phyloP scores from a whole-genome alignment of 2,888 invertebrate species.

The Macrophya alboannulata region DNA sequence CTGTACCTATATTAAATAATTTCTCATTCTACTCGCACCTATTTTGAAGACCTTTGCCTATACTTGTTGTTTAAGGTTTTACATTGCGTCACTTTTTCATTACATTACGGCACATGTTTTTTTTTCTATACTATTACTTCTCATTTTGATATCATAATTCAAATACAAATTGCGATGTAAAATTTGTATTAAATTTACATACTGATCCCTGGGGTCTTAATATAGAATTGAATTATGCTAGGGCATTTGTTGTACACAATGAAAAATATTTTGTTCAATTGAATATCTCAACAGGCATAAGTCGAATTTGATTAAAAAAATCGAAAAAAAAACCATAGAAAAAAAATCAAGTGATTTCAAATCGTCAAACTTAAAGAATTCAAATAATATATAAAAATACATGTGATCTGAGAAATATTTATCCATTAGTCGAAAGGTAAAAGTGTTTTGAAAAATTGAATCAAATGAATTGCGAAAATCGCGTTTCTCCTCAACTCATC shows the following conservation, averaged over 20 bases:
- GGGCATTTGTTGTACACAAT: neutral
- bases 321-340: too few species aligned
- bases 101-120: neutral
- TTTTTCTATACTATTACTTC: neutral
- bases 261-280: neutral
- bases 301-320: neutral
- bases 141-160: neutral
- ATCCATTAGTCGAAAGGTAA: neutral
- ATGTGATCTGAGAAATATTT: neutral
- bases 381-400: neutral
- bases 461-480: neutral
- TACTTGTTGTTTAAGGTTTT: neutral
- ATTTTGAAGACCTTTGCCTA: constrained; percentile 19
- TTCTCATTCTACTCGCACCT: constrained; percentile 35
- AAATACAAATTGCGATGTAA: constrained; percentile 5
- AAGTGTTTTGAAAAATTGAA: neutral
- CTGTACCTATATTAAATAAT: constrained; percentile 14
- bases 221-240: constrained; percentile 6
- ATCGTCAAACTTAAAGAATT: neutral
- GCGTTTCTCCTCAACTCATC: neutral
- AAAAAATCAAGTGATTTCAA: neutral
- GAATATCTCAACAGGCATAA: constrained; percentile 1
- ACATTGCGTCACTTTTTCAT: neutral
- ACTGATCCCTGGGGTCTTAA: neutral
- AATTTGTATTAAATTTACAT: constrained; percentile 21